These are phyloP conservation scores for Nephila pilipes DNA, from an alignment of 1,140 invertebrate species.

Conservation along the genomic window DNA sequence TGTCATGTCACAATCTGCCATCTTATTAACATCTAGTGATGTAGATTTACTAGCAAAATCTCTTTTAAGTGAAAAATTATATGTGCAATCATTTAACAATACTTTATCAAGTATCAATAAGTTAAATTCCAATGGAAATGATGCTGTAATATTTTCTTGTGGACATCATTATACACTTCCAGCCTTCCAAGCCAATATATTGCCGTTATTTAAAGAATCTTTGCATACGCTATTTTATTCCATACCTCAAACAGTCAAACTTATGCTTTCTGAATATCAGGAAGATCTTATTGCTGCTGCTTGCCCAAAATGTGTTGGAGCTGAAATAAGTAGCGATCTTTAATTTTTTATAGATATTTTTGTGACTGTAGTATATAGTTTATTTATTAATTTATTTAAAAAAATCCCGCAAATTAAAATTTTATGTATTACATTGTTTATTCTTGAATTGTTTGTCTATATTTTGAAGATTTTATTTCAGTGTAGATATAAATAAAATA, in stretches of 20 bases:
- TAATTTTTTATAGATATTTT: conserved; percentile 5
- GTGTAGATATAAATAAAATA: conserved; percentile 27
- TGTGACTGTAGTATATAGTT: neutral
- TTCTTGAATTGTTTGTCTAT: neutral
- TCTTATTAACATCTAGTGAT: conserved; percentile 47
- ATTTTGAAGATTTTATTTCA: neutral
- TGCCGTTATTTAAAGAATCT: conserved; percentile 68
- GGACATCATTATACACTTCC: conserved; percentile 74
- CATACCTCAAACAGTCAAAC: conserved; percentile 57
- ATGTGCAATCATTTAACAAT: conserved; percentile 62
- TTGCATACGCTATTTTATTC: conserved; percentile 42
- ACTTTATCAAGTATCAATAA: neutral
- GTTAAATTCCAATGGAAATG: conserved; percentile 51
- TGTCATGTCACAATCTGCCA: conserved; percentile 47
- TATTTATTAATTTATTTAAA: conserved; percentile 20
- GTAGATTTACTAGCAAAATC: conserved; percentile 72
- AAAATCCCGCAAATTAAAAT: neutral
- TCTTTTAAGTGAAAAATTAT: conserved; percentile 69
- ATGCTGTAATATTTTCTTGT: conserved; percentile 74
- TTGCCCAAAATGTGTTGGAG: conserved; percentile 73
- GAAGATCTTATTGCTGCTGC: conserved; percentile 64
- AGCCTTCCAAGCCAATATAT: conserved; percentile 53
- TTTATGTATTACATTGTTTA: neutral
- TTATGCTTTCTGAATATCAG: conserved; percentile 64
- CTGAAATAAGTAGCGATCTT: conserved; percentile 72